Percentiles rank a stretch among this genome's conserved stretches.
These are phyloP conservation scores for Helleia helle DNA, from an alignment of 2,888 invertebrate species.

Conservation along the genomic window DNA sequence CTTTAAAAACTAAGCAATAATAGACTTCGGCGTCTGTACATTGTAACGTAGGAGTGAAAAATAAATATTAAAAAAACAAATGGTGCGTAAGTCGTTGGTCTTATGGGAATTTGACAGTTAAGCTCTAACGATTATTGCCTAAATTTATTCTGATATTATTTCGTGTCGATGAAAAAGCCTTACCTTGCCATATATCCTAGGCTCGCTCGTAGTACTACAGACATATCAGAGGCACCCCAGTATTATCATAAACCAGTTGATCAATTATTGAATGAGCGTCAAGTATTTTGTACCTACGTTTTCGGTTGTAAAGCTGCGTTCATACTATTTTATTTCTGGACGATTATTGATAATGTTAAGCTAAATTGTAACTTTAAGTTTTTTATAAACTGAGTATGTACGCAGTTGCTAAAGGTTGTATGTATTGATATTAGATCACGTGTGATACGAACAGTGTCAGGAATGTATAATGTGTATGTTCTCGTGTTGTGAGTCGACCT, in stretches of 20 bases:
- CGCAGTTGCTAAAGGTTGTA: slow-evolving; percentile 22
- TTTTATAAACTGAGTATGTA: slow-evolving; percentile 17
- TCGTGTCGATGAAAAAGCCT: slow-evolving; percentile 53
- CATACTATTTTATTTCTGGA: background rate
- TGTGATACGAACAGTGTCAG: slow-evolving; percentile 70
- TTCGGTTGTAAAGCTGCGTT: slow-evolving; percentile 6
- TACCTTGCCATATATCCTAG: slow-evolving; percentile 47
- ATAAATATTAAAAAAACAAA: slow-evolving; percentile 48
- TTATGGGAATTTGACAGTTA: slow-evolving; percentile 55
- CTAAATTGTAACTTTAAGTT: slow-evolving; percentile 7
- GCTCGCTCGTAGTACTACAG: slow-evolving; percentile 41
- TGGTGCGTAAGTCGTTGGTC: slow-evolving; percentile 67
- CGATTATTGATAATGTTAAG: slow-evolving; percentile 5
- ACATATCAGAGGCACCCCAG: slow-evolving; percentile 63
- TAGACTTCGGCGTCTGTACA: slow-evolving; percentile 66
- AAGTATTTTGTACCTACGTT: slow-evolving; percentile 2
- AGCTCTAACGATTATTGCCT: slow-evolving; percentile 53
- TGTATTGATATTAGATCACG: slow-evolving; percentile 37
- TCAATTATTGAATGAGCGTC: slow-evolving; percentile 6
- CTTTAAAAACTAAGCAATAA: slow-evolving; percentile 73
- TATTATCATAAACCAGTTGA: slow-evolving; percentile 22
- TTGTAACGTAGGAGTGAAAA: slow-evolving; percentile 62
- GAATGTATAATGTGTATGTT: no score
- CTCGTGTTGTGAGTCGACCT: slow-evolving; percentile 38
- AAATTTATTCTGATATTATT: slow-evolving; percentile 55